phyloP scores from a whole-genome alignment of 2,113 vertebrate species.

The Aphyosemion australe region DNA sequence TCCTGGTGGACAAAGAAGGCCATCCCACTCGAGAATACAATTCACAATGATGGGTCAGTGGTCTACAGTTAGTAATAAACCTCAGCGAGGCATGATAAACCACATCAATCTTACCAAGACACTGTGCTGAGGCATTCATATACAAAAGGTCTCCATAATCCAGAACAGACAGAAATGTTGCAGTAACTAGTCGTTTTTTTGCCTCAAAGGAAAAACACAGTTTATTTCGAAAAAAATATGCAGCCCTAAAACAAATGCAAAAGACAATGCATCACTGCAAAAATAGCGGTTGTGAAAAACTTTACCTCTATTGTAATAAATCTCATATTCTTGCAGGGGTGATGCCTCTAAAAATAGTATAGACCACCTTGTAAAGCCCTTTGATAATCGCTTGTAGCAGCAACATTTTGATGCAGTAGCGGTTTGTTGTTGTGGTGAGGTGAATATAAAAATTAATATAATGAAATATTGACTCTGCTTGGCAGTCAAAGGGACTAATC shows the following conservation, averaged over 20 bases:
- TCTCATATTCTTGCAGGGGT: slow-evolving; percentile 65
- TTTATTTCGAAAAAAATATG: too few relatives aligned
- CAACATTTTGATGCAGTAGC: slow-evolving; percentile 59
- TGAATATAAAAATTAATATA: slow-evolving; percentile 65
- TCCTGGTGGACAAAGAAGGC: too few relatives aligned
- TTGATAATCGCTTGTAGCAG: slow-evolving; percentile 74
- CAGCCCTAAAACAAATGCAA: slow-evolving; percentile 68
- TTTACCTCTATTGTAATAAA: slow-evolving; percentile 66
- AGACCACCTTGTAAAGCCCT: slow-evolving; percentile 50
- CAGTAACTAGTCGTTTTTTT: too few relatives aligned
- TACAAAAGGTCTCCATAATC: too few relatives aligned
- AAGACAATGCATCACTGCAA: slow-evolving; percentile 36
- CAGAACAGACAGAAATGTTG: too few relatives aligned
- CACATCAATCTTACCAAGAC: too few relatives aligned
- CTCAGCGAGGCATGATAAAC: too few relatives aligned
- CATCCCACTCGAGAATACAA: too few relatives aligned
- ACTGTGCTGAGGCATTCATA: too few relatives aligned
- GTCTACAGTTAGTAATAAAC: too few relatives aligned
- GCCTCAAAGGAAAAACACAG: too few relatives aligned
- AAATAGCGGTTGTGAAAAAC: slow-evolving; percentile 50
- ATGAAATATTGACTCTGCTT: slow-evolving; percentile 59
- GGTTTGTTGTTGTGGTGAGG: slow-evolving; percentile 57
- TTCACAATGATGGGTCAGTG: too few relatives aligned
- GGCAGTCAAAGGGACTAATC: slow-evolving; percentile 48
- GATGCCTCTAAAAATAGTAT: slow-evolving; percentile 67